Evolutionary conservation across 2,888 invertebrate genomes (phyloP).

Genomic region (Lasiommata megera): DNA sequence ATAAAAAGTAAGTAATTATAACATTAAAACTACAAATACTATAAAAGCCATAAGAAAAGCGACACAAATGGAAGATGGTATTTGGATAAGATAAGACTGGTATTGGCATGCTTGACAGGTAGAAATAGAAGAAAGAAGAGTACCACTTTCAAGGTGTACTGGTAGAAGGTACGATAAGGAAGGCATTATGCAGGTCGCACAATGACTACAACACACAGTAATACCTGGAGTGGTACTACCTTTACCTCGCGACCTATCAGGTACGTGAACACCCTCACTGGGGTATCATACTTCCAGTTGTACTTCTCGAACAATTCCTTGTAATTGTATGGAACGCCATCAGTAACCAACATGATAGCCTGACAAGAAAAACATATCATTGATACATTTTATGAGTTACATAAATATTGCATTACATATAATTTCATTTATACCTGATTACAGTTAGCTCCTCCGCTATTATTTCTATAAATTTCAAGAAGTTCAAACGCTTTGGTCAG

Average conservation of each 20-base stretch:
- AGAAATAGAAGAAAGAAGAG: slow-evolving; percentile 49
- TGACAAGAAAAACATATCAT: slow-evolving; percentile 51
- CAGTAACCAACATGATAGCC: slow-evolving; percentile 99
- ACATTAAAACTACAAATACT: slow-evolving; percentile 4
- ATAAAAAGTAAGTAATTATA: neutral
- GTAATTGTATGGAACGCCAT: slow-evolving; percentile 97
- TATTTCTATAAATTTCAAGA: slow-evolving; percentile 84
- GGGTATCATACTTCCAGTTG: slow-evolving; percentile 91
- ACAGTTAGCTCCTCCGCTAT: slow-evolving; percentile 84
- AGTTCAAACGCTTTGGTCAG: slow-evolving; percentile 94
- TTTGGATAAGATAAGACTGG: slow-evolving; percentile 12
- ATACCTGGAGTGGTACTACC: slow-evolving; percentile 82
- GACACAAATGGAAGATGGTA: slow-evolving; percentile 27
- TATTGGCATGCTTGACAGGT: slow-evolving; percentile 29
- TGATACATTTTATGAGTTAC: neutral
- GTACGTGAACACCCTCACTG: slow-evolving; percentile 98
- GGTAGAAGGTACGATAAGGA: slow-evolving; percentile 61
- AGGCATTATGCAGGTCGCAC: slow-evolving; percentile 79
- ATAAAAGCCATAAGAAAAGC: slow-evolving; percentile 19
- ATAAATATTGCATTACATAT: neutral
- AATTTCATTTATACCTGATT: slow-evolving; percentile 59
- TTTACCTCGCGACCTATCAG: slow-evolving; percentile 94
- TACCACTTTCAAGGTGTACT: slow-evolving; percentile 79
- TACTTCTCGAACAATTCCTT: slow-evolving; percentile 94
- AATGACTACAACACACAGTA: slow-evolving; percentile 80